Percentiles rank a stretch among this genome's conserved stretches.
Evolutionary conservation across 2,797 vertebrate genomes (phyloP).

Genomic region (Leontocebus nigricollis): DNA sequence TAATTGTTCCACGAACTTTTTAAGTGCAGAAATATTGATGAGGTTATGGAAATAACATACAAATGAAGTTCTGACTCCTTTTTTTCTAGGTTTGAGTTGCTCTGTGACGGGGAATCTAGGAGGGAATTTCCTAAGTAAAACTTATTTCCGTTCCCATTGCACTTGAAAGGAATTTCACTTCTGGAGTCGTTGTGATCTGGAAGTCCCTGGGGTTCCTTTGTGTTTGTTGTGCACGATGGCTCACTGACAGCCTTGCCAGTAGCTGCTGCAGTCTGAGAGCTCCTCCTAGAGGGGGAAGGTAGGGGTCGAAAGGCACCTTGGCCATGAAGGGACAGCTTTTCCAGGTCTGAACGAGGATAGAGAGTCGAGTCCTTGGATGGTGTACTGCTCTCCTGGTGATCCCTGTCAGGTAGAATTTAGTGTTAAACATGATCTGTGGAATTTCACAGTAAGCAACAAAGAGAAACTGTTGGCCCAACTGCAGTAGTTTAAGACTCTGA

Average conservation of each 20-base stretch:
- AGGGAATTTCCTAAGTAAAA: slow-evolving; percentile 43
- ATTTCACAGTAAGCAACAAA: slow-evolving; percentile 8
- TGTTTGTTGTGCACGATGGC: not conserved
- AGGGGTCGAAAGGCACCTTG: not conserved
- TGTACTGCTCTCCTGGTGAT: not conserved
- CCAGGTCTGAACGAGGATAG: not conserved
- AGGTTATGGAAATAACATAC: slow-evolving; percentile 85
- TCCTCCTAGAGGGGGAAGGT: not conserved
- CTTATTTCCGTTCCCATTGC: slow-evolving; percentile 22
- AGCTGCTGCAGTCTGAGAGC: not conserved
- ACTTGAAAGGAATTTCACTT: slow-evolving; percentile 42
- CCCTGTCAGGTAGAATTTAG: slow-evolving; percentile 45
- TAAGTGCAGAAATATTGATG: slow-evolving; percentile 88
- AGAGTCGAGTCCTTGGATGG: not conserved
- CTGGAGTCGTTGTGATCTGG: not conserved
- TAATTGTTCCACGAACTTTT: slow-evolving; percentile 90
- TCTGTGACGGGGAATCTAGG: slow-evolving; percentile 1
- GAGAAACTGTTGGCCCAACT: not conserved
- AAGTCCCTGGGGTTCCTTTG: slow-evolving; percentile 25
- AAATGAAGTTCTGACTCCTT: slow-evolving; percentile 87
- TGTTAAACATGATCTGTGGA: not conserved
- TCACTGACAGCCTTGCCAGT: not conserved
- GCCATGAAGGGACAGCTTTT: not conserved
- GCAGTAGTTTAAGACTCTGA: not conserved
- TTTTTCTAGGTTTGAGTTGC: slow-evolving; percentile 50